Conservation (phyloP, 2,113 vertebrate genomes). For the Notothenia rossii region DNA sequence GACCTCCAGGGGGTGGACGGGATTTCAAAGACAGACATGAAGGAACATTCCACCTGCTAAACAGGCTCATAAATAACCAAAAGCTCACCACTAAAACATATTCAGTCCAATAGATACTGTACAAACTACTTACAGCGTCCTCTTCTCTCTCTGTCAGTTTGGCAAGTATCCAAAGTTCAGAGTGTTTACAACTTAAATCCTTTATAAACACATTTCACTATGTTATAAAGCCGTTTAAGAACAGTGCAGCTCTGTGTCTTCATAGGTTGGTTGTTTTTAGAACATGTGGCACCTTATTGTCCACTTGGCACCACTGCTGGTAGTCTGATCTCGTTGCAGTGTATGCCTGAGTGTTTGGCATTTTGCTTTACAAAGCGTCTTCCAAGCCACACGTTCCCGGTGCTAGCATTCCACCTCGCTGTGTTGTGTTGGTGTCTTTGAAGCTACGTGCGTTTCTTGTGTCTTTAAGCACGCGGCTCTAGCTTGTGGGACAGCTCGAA, state of each 20-base stretch:
- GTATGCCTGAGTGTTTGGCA: constrained; percentile 12
- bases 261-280: constrained; percentile 6
- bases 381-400: constrained; percentile 16
- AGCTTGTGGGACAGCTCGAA: constrained; percentile 98
- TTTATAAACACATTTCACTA: constrained; percentile 15
- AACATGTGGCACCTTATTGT: constrained; percentile 43
- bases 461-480: constrained; percentile 90
- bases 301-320: constrained; percentile 60
- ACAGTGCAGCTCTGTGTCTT: constrained; percentile 25
- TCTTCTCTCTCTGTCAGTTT: constrained; percentile 38
- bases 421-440: constrained; percentile 3
- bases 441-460: neutral
- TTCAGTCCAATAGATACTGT: constrained; percentile 70
- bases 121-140: constrained; percentile 68
- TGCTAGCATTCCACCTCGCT: neutral
- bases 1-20: neutral
- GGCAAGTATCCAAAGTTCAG: constrained; percentile 43
- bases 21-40: constrained; percentile 40
- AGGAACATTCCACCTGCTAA: constrained; percentile 57
- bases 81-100: constrained; percentile 49
- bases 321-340: constrained; percentile 32
- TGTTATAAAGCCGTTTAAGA: constrained; percentile 17
- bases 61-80: constrained; percentile 72
- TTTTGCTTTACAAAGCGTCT: constrained; percentile 37
- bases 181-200: constrained; percentile 8